Evolutionary conservation across 2,797 vertebrate species (phyloP).

Genomic region (Dermochelys coriacea): DNA sequence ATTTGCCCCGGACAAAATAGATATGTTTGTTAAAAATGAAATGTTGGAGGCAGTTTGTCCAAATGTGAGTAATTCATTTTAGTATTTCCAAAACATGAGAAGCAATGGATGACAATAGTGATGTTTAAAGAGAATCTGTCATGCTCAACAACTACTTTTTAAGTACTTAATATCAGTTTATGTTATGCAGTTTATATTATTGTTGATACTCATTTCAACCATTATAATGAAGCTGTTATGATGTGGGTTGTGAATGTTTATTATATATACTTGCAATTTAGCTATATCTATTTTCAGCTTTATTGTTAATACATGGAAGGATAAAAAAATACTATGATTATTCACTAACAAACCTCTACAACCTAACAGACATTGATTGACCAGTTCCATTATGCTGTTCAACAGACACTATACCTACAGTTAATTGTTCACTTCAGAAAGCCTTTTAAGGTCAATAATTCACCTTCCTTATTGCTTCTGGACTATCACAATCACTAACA

Average conservation of each 20-base stretch:
- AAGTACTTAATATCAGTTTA: background rate
- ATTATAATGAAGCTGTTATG: background rate
- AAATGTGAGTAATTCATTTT: background rate
- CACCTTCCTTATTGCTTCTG: background rate
- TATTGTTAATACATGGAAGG: conserved; percentile 2
- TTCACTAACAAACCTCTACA: conserved; percentile 30
- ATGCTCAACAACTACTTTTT: conserved; percentile 20
- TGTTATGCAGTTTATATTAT: background rate
- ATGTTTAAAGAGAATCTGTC: background rate
- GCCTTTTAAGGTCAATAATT: background rate
- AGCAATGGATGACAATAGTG: background rate
- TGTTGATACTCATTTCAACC: background rate
- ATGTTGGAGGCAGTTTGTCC: background rate
- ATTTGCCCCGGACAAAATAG: background rate
- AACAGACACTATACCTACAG: background rate
- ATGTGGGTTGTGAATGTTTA: background rate
- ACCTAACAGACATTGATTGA: background rate
- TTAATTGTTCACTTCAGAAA: background rate
- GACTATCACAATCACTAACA: background rate
- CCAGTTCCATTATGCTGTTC: conserved; percentile 4
- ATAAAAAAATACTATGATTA: background rate
- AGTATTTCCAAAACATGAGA: background rate
- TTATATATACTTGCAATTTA: background rate
- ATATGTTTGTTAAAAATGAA: background rate
- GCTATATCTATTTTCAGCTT: conserved; percentile 16